These are phyloP conservation scores for Barnardius zonarius DNA, from an alignment of 2,113 vertebrate genomes.

Conservation along the genomic window DNA sequence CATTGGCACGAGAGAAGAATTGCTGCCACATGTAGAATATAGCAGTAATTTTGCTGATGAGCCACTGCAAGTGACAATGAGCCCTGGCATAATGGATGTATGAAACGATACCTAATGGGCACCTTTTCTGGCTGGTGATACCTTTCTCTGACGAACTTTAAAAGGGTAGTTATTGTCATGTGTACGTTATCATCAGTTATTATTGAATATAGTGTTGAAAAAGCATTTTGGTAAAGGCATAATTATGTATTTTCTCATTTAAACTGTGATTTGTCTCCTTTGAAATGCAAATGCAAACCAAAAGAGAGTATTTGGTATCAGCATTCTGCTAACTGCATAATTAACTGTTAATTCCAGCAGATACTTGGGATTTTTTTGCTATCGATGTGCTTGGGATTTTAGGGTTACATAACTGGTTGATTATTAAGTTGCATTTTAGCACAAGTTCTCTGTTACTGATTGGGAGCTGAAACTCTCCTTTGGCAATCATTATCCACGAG, in stretches of 20 bases:
- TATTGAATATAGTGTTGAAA: background rate
- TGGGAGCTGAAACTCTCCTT: constrained; percentile 3
- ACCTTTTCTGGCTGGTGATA: background rate
- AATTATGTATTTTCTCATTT: constrained; percentile 34
- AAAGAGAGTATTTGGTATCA: constrained; percentile 43
- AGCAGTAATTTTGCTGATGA: constrained; percentile 4
- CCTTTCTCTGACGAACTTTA: background rate
- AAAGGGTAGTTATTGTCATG: background rate
- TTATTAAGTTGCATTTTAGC: constrained; percentile 43
- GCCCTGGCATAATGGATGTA: background rate
- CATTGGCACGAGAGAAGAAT: background rate
- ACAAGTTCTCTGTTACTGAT: background rate
- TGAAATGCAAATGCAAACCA: constrained; percentile 49
- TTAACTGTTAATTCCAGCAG: constrained; percentile 47
- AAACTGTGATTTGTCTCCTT: constrained; percentile 25
- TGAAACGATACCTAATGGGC: background rate
- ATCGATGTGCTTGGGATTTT: constrained; percentile 11
- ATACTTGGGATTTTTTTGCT: constrained; percentile 2
- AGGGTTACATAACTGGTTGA: constrained; percentile 20
- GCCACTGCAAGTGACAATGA: background rate
- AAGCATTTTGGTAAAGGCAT: constrained; percentile 24
- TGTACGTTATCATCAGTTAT: background rate
- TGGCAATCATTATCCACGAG: background rate
- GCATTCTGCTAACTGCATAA: constrained; percentile 37
- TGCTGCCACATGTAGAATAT: background rate